A percentile compares a stretch with the other conserved stretches of the same genome.
These are phyloP conservation scores for Chiloscyllium punctatum DNA, from an alignment of 2,797 vertebrate species.

Conservation along the genomic window DNA sequence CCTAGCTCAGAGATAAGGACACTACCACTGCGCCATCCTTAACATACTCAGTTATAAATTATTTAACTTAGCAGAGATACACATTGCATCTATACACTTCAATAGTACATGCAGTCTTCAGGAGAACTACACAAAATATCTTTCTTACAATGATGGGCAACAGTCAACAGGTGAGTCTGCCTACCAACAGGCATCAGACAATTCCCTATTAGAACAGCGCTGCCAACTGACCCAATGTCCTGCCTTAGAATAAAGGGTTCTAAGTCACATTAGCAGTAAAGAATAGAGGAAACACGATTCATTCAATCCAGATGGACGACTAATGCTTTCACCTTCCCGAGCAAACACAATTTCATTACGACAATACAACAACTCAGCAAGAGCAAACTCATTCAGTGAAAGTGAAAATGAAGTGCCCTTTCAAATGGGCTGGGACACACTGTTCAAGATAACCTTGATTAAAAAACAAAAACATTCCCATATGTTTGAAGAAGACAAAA, in stretches of 20 bases:
- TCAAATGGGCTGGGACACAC: neutral
- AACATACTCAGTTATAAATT: neutral
- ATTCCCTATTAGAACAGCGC: neutral
- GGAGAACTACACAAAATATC: neutral
- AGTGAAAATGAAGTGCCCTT: neutral
- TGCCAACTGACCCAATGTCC: neutral
- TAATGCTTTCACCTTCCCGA: neutral
- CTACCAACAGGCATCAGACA: neutral
- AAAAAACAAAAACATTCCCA: neutral
- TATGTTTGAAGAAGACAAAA: neutral
- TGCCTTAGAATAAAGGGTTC: neutral
- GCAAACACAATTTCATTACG: neutral
- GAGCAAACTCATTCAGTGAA: neutral
- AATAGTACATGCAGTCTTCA: neutral
- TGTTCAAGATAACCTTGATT: neutral
- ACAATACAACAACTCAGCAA: neutral
- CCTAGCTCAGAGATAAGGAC: no score
- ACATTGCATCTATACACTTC: neutral
- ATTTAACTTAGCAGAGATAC: neutral
- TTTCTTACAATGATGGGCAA: neutral
- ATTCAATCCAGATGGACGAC: neutral
- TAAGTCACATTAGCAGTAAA: neutral
- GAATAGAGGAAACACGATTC: neutral
- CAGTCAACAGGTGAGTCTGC: neutral
- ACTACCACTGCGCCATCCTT: no score